Evolutionary conservation across 2,113 vertebrate genomes (phyloP).

Genomic region (Rhagologus leucostigma): DNA sequence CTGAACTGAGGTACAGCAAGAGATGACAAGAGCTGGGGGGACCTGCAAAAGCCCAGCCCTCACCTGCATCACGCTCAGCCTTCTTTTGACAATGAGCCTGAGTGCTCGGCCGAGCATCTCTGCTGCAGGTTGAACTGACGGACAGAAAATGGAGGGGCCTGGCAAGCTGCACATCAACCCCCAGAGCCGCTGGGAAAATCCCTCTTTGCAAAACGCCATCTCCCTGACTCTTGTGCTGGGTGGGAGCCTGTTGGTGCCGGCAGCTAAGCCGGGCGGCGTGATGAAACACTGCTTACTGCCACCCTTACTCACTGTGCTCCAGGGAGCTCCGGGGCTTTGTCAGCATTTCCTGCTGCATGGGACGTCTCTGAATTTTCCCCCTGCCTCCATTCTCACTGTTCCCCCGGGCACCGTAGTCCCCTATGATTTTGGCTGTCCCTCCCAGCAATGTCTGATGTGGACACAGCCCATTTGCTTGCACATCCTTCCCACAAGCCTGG

Average conservation of each 20-base stretch:
- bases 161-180: neutral
- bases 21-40: neutral
- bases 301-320: constrained; percentile 14
- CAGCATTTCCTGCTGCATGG: neutral
- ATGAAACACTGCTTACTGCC: constrained; percentile 13
- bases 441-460: neutral
- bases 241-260: neutral
- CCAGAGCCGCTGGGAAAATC: neutral
- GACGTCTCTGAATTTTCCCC: neutral
- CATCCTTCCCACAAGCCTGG: neutral
- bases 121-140: neutral
- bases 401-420: neutral
- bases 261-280: neutral
- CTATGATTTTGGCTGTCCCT: neutral
- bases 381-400: neutral
- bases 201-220: neutral
- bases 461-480: neutral
- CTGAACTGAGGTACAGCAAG: neutral
- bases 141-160: neutral
- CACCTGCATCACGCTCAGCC: neutral
- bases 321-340: neutral
- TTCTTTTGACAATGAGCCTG: neutral
- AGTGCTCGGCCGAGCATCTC: accelerated
- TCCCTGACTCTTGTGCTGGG: neutral
- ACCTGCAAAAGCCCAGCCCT: neutral